Evolutionary conservation across 2,888 invertebrate genomes (phyloP), one percentile per base, ranked within the genome.

Genomic region (Vesta saturnalis): DNA sequence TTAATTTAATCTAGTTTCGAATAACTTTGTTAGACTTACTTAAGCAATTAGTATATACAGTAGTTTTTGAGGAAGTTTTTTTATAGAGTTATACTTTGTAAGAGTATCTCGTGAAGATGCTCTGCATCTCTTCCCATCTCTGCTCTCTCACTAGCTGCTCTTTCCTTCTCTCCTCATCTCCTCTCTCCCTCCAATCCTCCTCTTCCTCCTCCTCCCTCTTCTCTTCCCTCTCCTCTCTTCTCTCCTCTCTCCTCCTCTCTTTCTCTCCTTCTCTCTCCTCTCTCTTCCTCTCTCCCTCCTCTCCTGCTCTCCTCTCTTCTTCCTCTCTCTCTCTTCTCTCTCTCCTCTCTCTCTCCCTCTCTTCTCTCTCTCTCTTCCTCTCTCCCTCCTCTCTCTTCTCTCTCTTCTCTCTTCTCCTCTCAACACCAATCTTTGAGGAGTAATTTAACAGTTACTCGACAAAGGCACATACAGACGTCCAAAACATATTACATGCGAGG

Each of bases 221-320:
- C 15, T 64, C 46, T 39, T 54, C 59, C 56, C 73, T 73, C 62
- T 72, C 74, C 14, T 61, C 60, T 30, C 73, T 72, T 19, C 65
- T 71, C 15, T 65, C 70, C 21, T 64, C 68, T 58, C 52, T 60
- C n/a, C 55, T 61, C 52, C 58, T 63, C 57, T 67, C 72, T 57
- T 72, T 78, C 76, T 18, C 54, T 66, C 59, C 10, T 10, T 10
- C 30, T 10, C 30, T 30, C 30, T 30, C 10, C 30, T 10, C 30
- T 10, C 30, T 10, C 10, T 10, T 10, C 30, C 10, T 10, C 30
- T 30, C 30, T 10, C 10, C 10, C 30, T 10, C 10, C 30, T 30
- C 30, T 10, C 30, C 10, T 10, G 4, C 30, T 30, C 30, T 10
- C 30, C 30, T 10, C 10, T 10, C 10, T 10, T 10, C 30, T 30